Percentiles rank a stretch among this genome's conserved stretches.
Evolutionary conservation across 2,797 vertebrate genomes (phyloP).

Genomic region (Chiloscyllium punctatum): DNA sequence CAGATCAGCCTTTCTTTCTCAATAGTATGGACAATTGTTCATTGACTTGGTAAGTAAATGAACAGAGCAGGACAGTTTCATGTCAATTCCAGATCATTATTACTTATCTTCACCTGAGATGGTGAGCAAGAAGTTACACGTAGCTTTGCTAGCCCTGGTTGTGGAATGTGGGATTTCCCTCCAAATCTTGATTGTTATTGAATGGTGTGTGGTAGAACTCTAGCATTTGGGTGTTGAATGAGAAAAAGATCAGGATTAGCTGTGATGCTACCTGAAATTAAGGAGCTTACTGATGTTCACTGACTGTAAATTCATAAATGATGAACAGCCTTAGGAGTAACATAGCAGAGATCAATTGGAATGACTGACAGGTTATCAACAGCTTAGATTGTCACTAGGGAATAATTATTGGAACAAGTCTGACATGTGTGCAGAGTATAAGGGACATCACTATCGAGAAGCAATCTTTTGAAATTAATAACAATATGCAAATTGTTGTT

Average conservation of each 20-base stretch:
- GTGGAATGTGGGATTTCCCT: not conserved
- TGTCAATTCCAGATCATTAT: not conserved
- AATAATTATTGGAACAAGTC: not conserved
- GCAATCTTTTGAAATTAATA: not conserved
- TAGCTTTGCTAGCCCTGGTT: not conserved
- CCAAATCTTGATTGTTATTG: not conserved
- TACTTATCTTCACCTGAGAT: not conserved
- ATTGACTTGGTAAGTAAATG: not conserved
- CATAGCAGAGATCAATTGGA: not conserved
- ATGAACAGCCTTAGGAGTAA: not conserved
- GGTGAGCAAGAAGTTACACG: not conserved
- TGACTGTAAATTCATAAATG: not conserved
- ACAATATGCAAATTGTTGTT: not conserved
- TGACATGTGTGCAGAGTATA: not conserved
- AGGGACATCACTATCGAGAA: not conserved
- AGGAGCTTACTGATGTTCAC: not conserved
- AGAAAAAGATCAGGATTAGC: not conserved
- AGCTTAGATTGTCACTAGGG: not conserved
- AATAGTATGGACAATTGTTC: not conserved
- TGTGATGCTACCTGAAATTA: not conserved
- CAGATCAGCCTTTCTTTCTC: not conserved
- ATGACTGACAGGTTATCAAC: not conserved
- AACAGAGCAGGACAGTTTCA: not conserved
- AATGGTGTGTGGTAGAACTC: not conserved
- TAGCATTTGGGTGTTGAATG: not conserved